Evolutionary conservation across 2,888 invertebrate genomes (phyloP).

Genomic region (Thymelicus acteon): DNA sequence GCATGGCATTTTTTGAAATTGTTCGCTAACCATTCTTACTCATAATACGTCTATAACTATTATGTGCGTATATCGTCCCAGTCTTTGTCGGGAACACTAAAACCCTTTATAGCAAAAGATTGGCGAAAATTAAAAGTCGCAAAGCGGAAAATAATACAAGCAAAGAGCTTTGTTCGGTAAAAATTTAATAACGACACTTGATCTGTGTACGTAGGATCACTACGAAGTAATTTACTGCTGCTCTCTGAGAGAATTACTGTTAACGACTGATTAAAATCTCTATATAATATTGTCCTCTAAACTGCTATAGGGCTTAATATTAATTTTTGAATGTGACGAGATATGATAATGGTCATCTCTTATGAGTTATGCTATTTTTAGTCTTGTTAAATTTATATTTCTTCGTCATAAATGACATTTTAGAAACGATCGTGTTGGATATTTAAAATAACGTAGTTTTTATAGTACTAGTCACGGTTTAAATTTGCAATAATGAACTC

Average conservation of each 20-base stretch:
- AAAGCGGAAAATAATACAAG: slow-evolving; percentile 31
- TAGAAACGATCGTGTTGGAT: no score
- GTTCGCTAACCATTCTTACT: slow-evolving; percentile 12
- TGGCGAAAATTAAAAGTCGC: slow-evolving; percentile 35
- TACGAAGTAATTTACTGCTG: not conserved
- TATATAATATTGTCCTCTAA: no score
- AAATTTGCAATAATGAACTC: no score
- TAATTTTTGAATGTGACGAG: no score
- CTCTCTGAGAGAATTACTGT: not conserved
- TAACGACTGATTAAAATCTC: not conserved
- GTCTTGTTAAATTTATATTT: no score
- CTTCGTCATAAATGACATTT: no score
- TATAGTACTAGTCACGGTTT: no score
- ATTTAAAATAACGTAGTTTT: no score
- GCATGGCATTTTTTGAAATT: slow-evolving; percentile 9
- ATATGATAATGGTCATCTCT: no score
- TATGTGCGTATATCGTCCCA: not conserved
- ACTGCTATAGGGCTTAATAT: no score
- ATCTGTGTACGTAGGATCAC: slow-evolving; percentile 5
- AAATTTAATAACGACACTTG: slow-evolving; percentile 33
- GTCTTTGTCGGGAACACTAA: slow-evolving; percentile 5
- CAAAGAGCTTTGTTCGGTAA: slow-evolving; percentile 23
- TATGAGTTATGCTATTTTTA: no score
- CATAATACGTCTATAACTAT: not conserved
- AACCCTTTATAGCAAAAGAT: slow-evolving; percentile 29